Percentiles rank a stretch among this genome's conserved stretches.
These are phyloP conservation scores for Alsophila aescularia DNA, from an alignment of 2,888 invertebrate genomes.

Conservation along the genomic window DNA sequence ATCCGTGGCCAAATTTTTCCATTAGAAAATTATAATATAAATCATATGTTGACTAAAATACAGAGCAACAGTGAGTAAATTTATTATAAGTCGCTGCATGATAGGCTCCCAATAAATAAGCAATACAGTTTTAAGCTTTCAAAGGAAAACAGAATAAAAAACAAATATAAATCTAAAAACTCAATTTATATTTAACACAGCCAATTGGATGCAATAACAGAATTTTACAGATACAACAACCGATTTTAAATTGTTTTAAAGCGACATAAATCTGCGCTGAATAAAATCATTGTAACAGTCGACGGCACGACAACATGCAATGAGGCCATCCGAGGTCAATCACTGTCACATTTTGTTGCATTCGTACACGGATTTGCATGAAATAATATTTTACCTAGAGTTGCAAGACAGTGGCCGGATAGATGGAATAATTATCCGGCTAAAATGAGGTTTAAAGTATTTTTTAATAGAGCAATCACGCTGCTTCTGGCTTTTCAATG, in stretches of 20 bases:
- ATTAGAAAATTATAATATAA: too few species aligned
- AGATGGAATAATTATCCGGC: not conserved
- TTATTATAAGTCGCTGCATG: too few species aligned
- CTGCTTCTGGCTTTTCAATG: too few species aligned
- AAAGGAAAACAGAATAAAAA: too few species aligned
- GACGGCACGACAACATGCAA: constrained; percentile 14
- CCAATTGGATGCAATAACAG: not conserved
- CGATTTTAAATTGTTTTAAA: constrained; percentile 2
- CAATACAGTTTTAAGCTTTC: too few species aligned
- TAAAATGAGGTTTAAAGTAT: too few species aligned
- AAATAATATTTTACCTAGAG: constrained; percentile 14
- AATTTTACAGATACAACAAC: not conserved
- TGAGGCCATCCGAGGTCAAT: constrained; percentile 24
- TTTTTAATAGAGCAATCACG: too few species aligned
- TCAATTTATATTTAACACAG: not conserved
- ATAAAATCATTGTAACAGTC: constrained; percentile 17
- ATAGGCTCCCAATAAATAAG: too few species aligned
- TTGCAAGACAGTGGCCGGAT: not conserved
- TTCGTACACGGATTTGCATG: constrained; percentile 16
- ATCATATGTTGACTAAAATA: too few species aligned
- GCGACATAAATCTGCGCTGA: constrained; percentile 2
- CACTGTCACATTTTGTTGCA: constrained; percentile 27
- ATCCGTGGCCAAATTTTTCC: too few species aligned
- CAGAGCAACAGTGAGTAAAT: too few species aligned
- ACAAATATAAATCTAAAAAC: too few species aligned